Conservation (phyloP, 1,140 invertebrate species). For the Papilio xuthus region DNA sequence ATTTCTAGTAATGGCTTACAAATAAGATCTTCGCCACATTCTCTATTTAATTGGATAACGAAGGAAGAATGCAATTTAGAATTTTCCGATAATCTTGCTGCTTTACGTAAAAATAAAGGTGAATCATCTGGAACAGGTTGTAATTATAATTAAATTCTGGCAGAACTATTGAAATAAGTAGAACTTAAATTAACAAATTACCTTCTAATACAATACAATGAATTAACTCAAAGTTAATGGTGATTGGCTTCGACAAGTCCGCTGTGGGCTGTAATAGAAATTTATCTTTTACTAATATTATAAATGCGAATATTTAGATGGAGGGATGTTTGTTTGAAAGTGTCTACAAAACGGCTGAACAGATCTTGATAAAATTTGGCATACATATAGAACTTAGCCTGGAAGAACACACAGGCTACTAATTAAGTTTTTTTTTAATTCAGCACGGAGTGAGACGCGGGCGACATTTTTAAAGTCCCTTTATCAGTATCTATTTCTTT, state of each 20-base stretch:
- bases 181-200: conserved; percentile 40
- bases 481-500: not conserved
- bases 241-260: conserved; percentile 70
- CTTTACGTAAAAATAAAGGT: conserved; percentile 43
- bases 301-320: too few species aligned
- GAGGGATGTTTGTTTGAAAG: too few species aligned
- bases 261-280: conserved; percentile 63
- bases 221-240: conserved; percentile 58
- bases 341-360: too few species aligned
- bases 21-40: conserved; percentile 72
- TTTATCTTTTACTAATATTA: too few species aligned
- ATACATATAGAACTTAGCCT: too few species aligned
- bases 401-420: too few species aligned
- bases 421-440: too few species aligned
- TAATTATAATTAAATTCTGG: too few species aligned
- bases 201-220: conserved; percentile 51
- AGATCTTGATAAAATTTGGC: too few species aligned
- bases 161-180: too few species aligned
- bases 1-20: conserved; percentile 65
- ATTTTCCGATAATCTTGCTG: conserved; percentile 61
- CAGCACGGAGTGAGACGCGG: too few species aligned
- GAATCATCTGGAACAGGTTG: conserved; percentile 44
- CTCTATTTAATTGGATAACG: conserved; percentile 64
- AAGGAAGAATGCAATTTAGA: conserved; percentile 59
- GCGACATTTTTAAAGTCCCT: too few species aligned